Conservation (phyloP, 2,888 invertebrate species). For the Nomada ruficornis region DNA sequence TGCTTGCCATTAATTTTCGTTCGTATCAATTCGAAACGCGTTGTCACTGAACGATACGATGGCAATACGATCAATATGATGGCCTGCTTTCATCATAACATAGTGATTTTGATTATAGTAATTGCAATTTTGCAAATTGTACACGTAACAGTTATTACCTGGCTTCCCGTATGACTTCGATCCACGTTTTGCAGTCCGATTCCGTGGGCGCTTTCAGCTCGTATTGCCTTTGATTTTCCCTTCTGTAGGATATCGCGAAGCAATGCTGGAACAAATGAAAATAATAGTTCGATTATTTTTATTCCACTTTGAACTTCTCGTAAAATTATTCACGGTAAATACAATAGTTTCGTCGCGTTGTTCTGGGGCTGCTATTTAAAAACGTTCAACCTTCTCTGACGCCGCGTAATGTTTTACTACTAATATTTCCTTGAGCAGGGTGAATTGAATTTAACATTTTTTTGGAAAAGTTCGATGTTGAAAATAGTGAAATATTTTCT, state of each 20-base stretch:
- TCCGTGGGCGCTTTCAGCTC: conserved; percentile 94
- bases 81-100: background rate
- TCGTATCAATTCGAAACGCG: background rate
- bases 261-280: conserved; percentile 89
- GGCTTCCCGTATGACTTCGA: conserved; percentile 94
- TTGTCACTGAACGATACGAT: too few relatives aligned
- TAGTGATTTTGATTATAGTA: conserved; percentile 36
- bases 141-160: conserved; percentile 87
- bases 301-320: background rate
- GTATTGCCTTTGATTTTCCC: conserved; percentile 94
- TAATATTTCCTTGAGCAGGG: too few relatives aligned
- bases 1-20: conserved; percentile 5
- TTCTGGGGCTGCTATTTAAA: background rate
- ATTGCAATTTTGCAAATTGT: conserved; percentile 25
- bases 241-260: conserved; percentile 94
- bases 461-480: too few relatives aligned
- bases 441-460: too few relatives aligned
- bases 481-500: too few relatives aligned
- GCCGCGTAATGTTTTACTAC: too few relatives aligned
- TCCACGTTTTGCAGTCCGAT: conserved; percentile 95
- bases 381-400: too few relatives aligned
- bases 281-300: background rate
- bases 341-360: background rate
- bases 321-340: background rate
- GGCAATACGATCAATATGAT: too few relatives aligned